These are phyloP conservation scores for Xylota segnis DNA, from an alignment of 2,888 invertebrate genomes.

Conservation along the genomic window DNA sequence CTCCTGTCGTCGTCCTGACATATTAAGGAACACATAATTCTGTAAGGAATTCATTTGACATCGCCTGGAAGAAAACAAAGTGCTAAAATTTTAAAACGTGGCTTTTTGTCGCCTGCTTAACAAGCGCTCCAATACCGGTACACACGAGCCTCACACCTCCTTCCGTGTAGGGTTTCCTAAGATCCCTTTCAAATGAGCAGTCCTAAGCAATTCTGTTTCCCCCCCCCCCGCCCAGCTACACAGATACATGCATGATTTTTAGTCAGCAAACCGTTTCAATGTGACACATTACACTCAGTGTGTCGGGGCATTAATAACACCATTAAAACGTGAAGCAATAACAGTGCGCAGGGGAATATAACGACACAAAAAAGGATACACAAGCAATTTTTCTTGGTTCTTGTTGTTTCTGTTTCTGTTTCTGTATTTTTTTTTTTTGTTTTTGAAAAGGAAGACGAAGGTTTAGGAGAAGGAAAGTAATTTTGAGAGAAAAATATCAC, in stretches of 20 bases:
- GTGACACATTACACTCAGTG: conserved; percentile 57
- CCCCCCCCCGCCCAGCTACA: no score
- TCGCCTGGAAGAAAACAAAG: background rate
- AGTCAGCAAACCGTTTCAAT: conserved; percentile 62
- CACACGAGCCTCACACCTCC: background rate
- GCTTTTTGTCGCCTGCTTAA: conserved; percentile 15
- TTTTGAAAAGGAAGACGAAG: background rate
- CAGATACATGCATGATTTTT: conserved; percentile 30
- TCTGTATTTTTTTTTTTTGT: no score
- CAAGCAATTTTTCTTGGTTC: conserved; percentile 21
- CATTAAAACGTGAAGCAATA: conserved; percentile 55
- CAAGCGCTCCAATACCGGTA: background rate
- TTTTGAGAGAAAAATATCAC: conserved; percentile 24
- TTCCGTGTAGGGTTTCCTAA: background rate
- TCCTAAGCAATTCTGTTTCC: conserved; percentile 8
- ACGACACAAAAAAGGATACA: conserved; percentile 15
- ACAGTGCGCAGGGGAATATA: conserved; percentile 29
- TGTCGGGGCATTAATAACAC: conserved; percentile 63
- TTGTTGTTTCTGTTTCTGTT: no score
- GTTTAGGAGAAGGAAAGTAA: conserved; percentile 1
- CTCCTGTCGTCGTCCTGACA: background rate
- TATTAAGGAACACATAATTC: conserved; percentile 8
- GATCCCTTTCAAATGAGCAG: conserved; percentile 24
- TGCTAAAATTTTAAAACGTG: conserved; percentile 13
- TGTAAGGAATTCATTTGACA: background rate